phyloP scores from a whole-genome alignment of 2,888 invertebrate species.

The Nebria salina region DNA sequence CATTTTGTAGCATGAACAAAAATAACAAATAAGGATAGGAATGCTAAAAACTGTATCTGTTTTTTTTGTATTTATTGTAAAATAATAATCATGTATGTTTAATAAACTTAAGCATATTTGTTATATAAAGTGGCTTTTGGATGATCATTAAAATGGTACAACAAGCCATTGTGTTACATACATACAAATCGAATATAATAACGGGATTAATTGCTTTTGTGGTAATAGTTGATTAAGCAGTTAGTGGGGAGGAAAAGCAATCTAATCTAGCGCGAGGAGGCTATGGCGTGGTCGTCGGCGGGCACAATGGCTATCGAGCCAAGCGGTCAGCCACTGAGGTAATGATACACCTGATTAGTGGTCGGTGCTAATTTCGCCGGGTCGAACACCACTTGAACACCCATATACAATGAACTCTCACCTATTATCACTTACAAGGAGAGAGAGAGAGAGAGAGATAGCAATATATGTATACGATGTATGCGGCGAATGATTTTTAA shows the following conservation, averaged over 20 bases:
- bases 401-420: not conserved
- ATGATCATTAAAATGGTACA: not conserved
- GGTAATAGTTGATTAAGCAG: constrained; percentile 36
- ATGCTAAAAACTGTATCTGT: no score
- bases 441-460: no score
- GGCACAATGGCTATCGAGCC: not conserved
- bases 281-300: constrained; percentile 9
- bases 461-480: no score
- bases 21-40: no score
- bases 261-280: constrained; percentile 31
- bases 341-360: constrained; percentile 46
- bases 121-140: not conserved
- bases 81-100: no score
- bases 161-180: not conserved
- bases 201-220: constrained; percentile 10
- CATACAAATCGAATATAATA: constrained; percentile 6
- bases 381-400: not conserved
- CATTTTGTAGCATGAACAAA: no score
- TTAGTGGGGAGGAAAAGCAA: constrained; percentile 32
- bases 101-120: no score
- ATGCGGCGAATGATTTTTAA: no score
- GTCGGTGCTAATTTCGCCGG: constrained; percentile 33
- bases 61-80: no score
- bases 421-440: not conserved
- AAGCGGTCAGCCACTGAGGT: constrained; percentile 23